These are phyloP conservation scores for Harpalus rufipes DNA, from an alignment of 2,888 invertebrate species.

Conservation along the genomic window DNA sequence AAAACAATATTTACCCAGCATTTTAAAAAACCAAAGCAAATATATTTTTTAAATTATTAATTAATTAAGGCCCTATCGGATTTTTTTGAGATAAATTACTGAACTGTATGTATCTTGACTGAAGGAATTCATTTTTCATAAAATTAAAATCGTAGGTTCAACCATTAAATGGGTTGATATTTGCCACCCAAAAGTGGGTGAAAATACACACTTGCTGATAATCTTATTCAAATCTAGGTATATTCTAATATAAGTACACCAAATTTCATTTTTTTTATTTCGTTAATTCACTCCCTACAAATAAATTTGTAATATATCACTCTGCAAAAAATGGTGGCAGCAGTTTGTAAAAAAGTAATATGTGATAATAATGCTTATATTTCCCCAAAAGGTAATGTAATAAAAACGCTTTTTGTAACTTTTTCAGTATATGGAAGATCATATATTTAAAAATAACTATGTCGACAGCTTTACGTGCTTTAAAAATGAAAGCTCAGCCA, in stretches of 20 bases:
- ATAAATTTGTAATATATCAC: not conserved
- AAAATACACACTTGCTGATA: not conserved
- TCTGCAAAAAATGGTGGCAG: too few species aligned
- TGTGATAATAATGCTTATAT: not conserved
- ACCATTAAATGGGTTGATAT: not conserved
- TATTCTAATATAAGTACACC: not conserved
- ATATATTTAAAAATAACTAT: constrained; percentile 15
- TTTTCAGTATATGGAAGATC: not conserved
- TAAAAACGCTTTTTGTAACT: not conserved
- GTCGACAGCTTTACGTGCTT: constrained; percentile 5
- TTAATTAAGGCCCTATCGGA: too few species aligned
- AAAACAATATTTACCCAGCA: too few species aligned
- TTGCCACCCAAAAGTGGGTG: not conserved
- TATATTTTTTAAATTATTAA: too few species aligned
- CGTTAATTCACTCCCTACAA: too few species aligned
- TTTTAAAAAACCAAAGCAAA: too few species aligned
- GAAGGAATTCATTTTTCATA: not conserved
- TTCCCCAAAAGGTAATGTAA: too few species aligned
- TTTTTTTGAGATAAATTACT: too few species aligned
- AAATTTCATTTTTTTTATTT: not conserved
- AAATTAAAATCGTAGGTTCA: not conserved
- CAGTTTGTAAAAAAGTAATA: not conserved
- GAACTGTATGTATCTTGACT: not conserved
- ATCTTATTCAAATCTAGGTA: not conserved
- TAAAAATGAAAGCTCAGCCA: constrained; percentile 13